phyloP scores from a whole-genome alignment of 2,888 invertebrate species.

The Griposia aprilina region DNA sequence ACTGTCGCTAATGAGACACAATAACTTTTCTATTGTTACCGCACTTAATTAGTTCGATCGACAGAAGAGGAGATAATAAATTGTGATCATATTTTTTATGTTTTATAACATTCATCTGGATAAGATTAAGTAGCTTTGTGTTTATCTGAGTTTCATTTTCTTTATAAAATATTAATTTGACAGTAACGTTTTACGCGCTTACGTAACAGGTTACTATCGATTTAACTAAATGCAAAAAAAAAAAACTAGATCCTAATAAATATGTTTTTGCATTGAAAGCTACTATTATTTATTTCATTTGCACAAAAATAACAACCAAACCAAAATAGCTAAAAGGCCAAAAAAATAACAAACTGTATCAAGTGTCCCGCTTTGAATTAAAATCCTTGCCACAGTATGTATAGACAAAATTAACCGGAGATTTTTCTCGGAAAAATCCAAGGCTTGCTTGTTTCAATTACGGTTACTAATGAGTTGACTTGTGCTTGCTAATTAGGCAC shows the following conservation, averaged over 20 bases:
- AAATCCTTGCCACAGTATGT: slow-evolving; percentile 55
- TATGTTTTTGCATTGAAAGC: background rate
- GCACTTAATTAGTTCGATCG: too few relatives aligned
- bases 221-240: too few relatives aligned
- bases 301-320: background rate
- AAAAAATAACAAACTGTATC: slow-evolving; percentile 21
- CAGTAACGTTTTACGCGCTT: too few relatives aligned
- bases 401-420: slow-evolving; percentile 77
- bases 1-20: too few relatives aligned
- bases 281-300: background rate
- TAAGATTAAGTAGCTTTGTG: too few relatives aligned
- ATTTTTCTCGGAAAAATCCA: slow-evolving; percentile 84
- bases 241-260: background rate
- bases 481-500: slow-evolving; percentile 87
- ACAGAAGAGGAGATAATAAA: too few relatives aligned
- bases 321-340: background rate
- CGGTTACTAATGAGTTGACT: slow-evolving; percentile 88
- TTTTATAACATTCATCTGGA: too few relatives aligned
- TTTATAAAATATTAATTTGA: too few relatives aligned
- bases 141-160: too few relatives aligned
- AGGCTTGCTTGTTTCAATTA: slow-evolving; percentile 85
- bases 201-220: too few relatives aligned
- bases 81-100: background rate
- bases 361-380: slow-evolving; percentile 43
- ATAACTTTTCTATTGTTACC: too few relatives aligned